These are phyloP conservation scores for Drosophila simulans DNA, from an alignment of 1,140 invertebrate species.

Conservation along the genomic window DNA sequence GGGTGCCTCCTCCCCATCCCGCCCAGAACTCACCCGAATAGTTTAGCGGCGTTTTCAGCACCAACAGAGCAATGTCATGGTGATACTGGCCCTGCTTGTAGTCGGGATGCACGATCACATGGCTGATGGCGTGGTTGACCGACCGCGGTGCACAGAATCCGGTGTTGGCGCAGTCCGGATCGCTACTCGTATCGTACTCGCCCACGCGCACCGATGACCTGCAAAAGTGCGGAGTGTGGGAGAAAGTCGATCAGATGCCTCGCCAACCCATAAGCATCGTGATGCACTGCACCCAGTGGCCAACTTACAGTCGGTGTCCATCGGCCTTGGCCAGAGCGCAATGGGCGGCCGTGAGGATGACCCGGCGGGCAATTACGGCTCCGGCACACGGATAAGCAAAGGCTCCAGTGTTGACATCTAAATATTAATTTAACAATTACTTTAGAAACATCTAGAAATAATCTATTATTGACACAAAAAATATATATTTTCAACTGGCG, in stretches of 20 bases:
- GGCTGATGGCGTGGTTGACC: conserved; percentile 88
- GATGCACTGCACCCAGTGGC: conserved; percentile 14
- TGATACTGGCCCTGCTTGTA: conserved; percentile 89
- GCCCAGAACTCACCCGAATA: conserved; percentile 86
- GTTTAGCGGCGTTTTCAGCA: conserved; percentile 88
- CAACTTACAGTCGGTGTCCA: conserved; percentile 88
- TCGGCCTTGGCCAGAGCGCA: conserved; percentile 89
- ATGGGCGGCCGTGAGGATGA: conserved; percentile 89
- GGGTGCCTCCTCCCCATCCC: background rate
- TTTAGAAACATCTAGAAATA: too few species aligned
- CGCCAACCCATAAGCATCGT: background rate
- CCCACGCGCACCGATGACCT: conserved; percentile 87
- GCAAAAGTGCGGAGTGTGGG: conserved; percentile 10
- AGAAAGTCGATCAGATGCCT: conserved; percentile 33
- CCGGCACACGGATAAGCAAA: conserved; percentile 89
- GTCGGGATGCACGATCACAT: conserved; percentile 89
- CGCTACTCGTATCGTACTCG: conserved; percentile 87
- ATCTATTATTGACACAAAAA: too few species aligned
- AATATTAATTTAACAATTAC: conserved; percentile 18
- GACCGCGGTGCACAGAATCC: conserved; percentile 88
- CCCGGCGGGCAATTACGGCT: conserved; percentile 87
- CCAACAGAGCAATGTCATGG: conserved; percentile 89
- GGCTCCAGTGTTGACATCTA: conserved; percentile 87
- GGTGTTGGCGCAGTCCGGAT: conserved; percentile 88
- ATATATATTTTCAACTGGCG: too few species aligned